A percentile compares a stretch with the other conserved stretches of the same genome.
These are phyloP conservation scores for Prunella fulvescens DNA, from an alignment of 2,113 vertebrate genomes.

Conservation along the genomic window DNA sequence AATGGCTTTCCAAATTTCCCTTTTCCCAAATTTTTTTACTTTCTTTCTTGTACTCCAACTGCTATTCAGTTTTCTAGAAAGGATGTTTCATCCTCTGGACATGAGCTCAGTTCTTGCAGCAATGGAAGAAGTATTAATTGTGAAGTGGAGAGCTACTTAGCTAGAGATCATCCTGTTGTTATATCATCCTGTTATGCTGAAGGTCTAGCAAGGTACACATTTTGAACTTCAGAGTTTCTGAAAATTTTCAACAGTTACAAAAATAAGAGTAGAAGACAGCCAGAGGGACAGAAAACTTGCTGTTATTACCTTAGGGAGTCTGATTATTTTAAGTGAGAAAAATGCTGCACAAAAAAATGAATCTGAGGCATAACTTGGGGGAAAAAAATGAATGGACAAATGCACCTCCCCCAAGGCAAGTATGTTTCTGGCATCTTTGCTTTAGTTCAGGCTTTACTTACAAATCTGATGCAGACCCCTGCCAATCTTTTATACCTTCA, in stretches of 20 bases:
- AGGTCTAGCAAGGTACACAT: neutral
- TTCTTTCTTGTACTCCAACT: neutral
- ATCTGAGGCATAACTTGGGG: neutral
- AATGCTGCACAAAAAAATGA: neutral
- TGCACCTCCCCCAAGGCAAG: neutral
- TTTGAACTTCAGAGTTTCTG: neutral
- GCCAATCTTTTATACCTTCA: neutral
- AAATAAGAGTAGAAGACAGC: neutral
- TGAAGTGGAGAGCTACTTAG: neutral
- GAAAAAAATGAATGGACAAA: neutral
- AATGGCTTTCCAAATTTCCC: conserved; percentile 5
- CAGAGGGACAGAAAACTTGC: neutral
- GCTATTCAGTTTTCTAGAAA: neutral
- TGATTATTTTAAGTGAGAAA: neutral
- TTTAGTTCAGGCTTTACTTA: neutral
- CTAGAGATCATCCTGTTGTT: neutral
- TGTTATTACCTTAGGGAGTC: neutral
- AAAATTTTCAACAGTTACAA: neutral
- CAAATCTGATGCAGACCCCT: neutral
- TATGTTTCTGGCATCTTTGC: neutral
- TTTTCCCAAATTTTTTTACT: neutral
- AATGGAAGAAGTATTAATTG: neutral
- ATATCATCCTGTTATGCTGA: neutral
- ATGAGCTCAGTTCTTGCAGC: neutral
- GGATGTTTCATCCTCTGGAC: neutral